Evolutionary conservation across 2,797 vertebrate genomes (phyloP), one percentile per base, ranked within the genome.

Genomic region (Amblyopsis hoosieri): DNA sequence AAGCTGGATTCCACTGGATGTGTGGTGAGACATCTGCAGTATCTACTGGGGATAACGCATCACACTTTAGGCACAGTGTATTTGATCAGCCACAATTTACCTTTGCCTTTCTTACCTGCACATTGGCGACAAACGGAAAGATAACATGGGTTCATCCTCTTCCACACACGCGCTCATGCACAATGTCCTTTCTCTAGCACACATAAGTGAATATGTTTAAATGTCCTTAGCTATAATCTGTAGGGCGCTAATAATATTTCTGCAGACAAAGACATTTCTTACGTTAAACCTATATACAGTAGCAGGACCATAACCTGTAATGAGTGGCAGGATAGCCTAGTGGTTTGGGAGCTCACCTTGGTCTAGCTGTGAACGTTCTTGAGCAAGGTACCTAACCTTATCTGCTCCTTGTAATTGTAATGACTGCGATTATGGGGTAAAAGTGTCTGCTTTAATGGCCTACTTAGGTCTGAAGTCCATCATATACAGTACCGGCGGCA

Each of bases 1-100:
- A 99, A 99, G 80, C 90, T 99, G 75, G 98, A 99, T 87, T 99
- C 97, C 0, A 95, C 93, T 0, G 98, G 98, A 67, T 99, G 98
- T 0, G 94, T 99, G 93, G 98, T 99, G 88, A 58, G 96, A 95
- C 11, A 17, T 51, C 14, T 49, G 3, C 47, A 13, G 50, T 52
- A 10, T 23, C n/a, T 15, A 51, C 4, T 42, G 37, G 37, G 9
- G 37, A 42, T 42, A 42, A 42, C 37, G 8, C 37, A 9, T 7
- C 7, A 42, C 37, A 42, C 37, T 9, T 42, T 42, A 1, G 8
- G 37, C 37, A 42, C 4, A 9, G 6, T 9, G 4, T 42, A 6
- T 7, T 42, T 7, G 8, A 42, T 42, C 37, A 9, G 9, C 37
- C 37, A 42, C 6, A 9, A 7, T 42, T 42, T 42, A 42, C 37